Evolutionary conservation across 2,888 invertebrate species (phyloP), one percentile per base, ranked within the genome.

Genomic region (Clanis bilineata): DNA sequence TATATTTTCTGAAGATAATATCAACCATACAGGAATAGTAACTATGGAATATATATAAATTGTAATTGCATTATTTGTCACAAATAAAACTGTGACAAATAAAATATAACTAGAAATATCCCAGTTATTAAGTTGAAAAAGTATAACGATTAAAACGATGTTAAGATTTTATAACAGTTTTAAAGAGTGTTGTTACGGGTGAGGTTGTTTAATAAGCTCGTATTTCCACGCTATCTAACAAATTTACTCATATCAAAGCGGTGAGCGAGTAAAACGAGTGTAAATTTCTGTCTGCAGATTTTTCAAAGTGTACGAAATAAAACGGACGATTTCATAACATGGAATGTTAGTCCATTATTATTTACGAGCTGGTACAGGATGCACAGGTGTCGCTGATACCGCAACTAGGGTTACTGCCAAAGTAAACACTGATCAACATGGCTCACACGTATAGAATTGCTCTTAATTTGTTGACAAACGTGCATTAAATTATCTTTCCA

Each of bases 351-450:
- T 25, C 23, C 10, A 18, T 59, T 55, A 64, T 62, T 70, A 78
- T 75, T 76, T 73, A 74, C 64, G 63, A 62, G 62, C 58, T 63
- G 58, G 64, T 69, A 74, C 69, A 67, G 70, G 22, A 58, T 36
- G 38, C 72, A 65, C 80, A 80, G 79, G 77, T 83, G 80, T 67
- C 73, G 72, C 69, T 70, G 66, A 76, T 71, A 70, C 22, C n/a
- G n/a, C 66, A 71, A 71, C 66, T 62, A 66, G 64, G 63, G 60
- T 62, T 64, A 62, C 63, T 70, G 74, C 76, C 73, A 80, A 80
- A 66, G 68, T 70, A 75, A 70, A 71, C 64, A 70, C 60, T 67
- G 69, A 65, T 63, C 71, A 65, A 66, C 69, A 62, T 62, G 58
- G 38, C 62, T 59, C 62, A 18, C 12, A 38, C 59, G 62, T 60